A percentile compares a stretch with the other conserved stretches of the same genome.
Conservation (phyloP, 2,113 vertebrate species). For the Polypterus senegalus region DNA sequence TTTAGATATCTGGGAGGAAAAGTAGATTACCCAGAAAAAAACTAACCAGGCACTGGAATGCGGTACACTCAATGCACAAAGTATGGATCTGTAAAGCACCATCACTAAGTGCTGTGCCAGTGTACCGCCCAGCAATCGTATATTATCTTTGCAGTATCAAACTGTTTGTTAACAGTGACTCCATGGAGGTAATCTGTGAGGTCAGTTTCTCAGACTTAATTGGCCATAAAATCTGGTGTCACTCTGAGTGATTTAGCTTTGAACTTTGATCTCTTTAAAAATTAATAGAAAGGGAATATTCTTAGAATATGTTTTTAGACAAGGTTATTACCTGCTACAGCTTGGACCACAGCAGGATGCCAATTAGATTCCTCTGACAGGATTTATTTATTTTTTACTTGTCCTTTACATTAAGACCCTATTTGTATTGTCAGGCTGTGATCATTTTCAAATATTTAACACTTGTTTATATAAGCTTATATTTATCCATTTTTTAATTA, state of each 20-base stretch:
- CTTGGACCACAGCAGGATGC: conserved; percentile 21
- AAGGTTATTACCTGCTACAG: conserved; percentile 29
- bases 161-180: too few relatives aligned
- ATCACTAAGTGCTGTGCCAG: too few relatives aligned
- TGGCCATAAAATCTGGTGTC: conserved; percentile 25
- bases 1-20: too few relatives aligned
- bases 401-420: conserved; percentile 1
- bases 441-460: neutral
- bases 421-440: neutral
- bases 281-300: conserved; percentile 24
- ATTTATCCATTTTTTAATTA: too few relatives aligned
- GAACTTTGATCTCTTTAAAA: conserved; percentile 36
- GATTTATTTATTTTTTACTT: neutral
- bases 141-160: too few relatives aligned
- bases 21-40: too few relatives aligned
- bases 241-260: conserved; percentile 28
- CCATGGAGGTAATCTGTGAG: conserved; percentile 7
- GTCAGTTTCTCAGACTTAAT: conserved; percentile 31
- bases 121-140: too few relatives aligned
- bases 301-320: conserved; percentile 27
- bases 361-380: conserved; percentile 29
- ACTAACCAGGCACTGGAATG: too few relatives aligned
- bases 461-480: too few relatives aligned
- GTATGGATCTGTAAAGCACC: too few relatives aligned
- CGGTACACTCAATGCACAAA: too few relatives aligned